These are phyloP conservation scores for Ibidorhyncha struthersii DNA, from an alignment of 2,113 vertebrate genomes.

Conservation along the genomic window DNA sequence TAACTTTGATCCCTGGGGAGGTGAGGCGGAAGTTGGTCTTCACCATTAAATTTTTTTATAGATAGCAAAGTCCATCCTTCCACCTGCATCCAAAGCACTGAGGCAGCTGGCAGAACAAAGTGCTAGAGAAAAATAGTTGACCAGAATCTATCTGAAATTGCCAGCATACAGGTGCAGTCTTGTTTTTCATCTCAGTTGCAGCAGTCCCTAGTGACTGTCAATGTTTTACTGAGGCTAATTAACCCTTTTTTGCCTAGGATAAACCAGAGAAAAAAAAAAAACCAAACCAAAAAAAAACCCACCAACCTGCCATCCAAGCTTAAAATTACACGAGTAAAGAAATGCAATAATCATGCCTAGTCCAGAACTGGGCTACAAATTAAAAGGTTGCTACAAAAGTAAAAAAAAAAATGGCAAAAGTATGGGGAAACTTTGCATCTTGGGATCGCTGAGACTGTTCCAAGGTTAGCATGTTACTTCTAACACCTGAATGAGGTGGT, in stretches of 20 bases:
- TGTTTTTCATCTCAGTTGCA: conserved; percentile 78
- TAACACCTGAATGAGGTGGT: conserved; percentile 37
- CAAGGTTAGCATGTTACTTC: conserved; percentile 31
- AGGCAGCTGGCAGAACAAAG: conserved; percentile 87
- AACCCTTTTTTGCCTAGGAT: conserved; percentile 69
- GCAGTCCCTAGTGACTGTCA: conserved; percentile 76
- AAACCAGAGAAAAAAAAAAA: not conserved
- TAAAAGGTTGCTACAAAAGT: not conserved
- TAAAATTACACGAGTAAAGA: not conserved
- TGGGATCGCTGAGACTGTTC: not conserved
- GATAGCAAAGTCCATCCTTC: conserved; percentile 83
- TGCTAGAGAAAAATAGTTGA: conserved; percentile 76
- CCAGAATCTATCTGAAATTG: conserved; percentile 78
- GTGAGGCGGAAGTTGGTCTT: conserved; percentile 81
- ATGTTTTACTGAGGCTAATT: conserved; percentile 74
- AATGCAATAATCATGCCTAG: not conserved
- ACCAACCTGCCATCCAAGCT: not conserved
- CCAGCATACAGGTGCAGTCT: conserved; percentile 82
- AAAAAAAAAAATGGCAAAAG: not conserved
- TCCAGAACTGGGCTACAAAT: not conserved
- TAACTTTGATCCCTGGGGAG: conserved; percentile 80
- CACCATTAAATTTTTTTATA: conserved; percentile 84
- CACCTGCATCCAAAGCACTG: conserved; percentile 83
- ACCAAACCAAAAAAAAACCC: accelerated
- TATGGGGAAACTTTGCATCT: not conserved